Conservation (phyloP, 2,888 invertebrate genomes). For the Drosophila anomalipes region DNA sequence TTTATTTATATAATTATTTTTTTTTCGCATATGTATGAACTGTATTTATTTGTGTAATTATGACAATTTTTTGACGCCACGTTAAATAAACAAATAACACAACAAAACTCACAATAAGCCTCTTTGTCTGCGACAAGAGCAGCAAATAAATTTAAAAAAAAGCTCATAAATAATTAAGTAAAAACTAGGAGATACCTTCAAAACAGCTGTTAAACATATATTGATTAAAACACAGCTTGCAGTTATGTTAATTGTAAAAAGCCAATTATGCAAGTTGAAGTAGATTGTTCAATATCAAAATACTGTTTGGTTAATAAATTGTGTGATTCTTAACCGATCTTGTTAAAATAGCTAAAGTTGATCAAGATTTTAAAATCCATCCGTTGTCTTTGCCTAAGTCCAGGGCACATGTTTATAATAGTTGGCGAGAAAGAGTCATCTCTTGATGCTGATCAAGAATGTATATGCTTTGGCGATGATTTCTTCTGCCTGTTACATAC, state of each 20-base stretch:
- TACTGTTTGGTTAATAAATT: background rate
- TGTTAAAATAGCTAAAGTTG: background rate
- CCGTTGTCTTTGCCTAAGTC: background rate
- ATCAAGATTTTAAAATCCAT: background rate
- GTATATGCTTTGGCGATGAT: background rate
- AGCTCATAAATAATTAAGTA: constrained; percentile 51
- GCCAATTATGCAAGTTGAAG: background rate
- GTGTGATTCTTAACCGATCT: background rate
- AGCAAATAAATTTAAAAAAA: constrained; percentile 8
- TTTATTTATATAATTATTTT: background rate
- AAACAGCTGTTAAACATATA: background rate
- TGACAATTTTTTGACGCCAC: constrained; percentile 73
- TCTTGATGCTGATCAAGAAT: background rate
- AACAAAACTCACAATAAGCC: constrained; percentile 59
- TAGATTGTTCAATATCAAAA: background rate
- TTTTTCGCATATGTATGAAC: constrained; percentile 28
- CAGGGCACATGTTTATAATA: background rate
- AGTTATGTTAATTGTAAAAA: background rate
- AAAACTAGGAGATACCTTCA: constrained; percentile 24
- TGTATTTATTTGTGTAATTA: constrained; percentile 74
- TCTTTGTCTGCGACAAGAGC: constrained; percentile 55
- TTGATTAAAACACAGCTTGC: background rate
- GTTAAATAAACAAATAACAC: constrained; percentile 62
- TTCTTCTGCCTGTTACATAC: background rate
- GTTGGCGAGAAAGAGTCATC: background rate